Conservation (phyloP, 2,888 invertebrate genomes). For the Melitaea athalia region DNA sequence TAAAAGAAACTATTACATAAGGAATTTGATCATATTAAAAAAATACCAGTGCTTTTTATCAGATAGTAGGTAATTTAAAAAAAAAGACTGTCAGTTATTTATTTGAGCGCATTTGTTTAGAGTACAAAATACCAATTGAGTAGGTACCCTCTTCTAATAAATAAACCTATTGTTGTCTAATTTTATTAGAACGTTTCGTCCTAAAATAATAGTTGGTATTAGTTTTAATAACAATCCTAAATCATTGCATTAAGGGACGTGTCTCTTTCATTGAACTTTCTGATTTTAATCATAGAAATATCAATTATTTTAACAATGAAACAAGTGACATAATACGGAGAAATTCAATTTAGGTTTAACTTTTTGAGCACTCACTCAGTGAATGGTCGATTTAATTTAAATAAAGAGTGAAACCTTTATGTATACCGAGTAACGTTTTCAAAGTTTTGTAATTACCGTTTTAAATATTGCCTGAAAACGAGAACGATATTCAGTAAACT, state of each 20-base stretch:
- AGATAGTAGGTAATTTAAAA: too few relatives aligned
- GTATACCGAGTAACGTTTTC: conserved; percentile 29
- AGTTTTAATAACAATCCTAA: not conserved
- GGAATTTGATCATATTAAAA: too few relatives aligned
- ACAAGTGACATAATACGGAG: conserved; percentile 18
- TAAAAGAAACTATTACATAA: too few relatives aligned
- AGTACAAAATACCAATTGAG: too few relatives aligned
- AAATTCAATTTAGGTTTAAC: conserved; percentile 33
- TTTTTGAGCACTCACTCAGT: conserved; percentile 26
- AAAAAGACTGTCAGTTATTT: too few relatives aligned
- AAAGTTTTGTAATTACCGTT: conserved; percentile 42
- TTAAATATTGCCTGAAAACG: conserved; percentile 46
- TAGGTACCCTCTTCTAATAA: too few relatives aligned
- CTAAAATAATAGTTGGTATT: too few relatives aligned
- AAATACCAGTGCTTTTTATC: too few relatives aligned
- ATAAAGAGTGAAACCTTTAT: conserved; percentile 33
- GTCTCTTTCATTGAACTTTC: not conserved
- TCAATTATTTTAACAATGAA: conserved; percentile 3
- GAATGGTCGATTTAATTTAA: conserved; percentile 34
- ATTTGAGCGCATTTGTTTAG: too few relatives aligned
- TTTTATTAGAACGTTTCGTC: too few relatives aligned
- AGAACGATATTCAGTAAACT: conserved; percentile 40
- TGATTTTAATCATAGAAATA: conserved; percentile 6
- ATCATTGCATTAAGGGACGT: not conserved
- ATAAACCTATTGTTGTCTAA: too few relatives aligned